Base-by-base conservation (phyloP, 2,888 invertebrate species). In the Zelleria hepariella region DNA sequence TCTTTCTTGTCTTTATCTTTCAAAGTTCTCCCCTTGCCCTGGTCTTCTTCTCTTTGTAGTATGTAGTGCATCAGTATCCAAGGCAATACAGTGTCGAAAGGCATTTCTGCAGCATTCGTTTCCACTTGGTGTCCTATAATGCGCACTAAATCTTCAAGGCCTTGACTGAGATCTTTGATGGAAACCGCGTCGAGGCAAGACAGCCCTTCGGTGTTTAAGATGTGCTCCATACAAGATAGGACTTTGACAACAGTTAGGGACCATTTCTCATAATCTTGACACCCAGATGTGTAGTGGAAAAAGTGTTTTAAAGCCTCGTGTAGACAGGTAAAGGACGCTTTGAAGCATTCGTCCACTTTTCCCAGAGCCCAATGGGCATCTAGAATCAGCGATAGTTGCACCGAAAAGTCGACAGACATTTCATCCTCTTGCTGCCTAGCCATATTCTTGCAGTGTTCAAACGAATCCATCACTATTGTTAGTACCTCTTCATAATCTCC, bases 11-110 rank as follows among this genome's bases (percentile, higher is more conserved):
- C 80, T 56, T 65, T 69, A 24, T 82, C 80, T 55, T 64, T 69
- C 54, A 79, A 71, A 61, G 80, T 78, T 64, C 88, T 89, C 0
- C 91, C 91, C 62, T 93, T 90, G 51, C 91, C 91, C 65, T 91
- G 90, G 67, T 94, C 93, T 72, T 94, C 94, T 67, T 94, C 93
- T 68, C 93, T 91, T 72, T 94, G 91, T 57, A 97, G 84, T 64
- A 97, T 91, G 68, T 93, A 93, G 82, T 96, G 95, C 66, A 97
- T 86, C 60, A 97, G 84, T 61, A 96, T 93, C 96, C 96, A 97
- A 5, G 96, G 95, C 4, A 91, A 80, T 15, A 95, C 91, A 15
- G 93, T 92, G 61, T 93, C 92, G 59, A 96, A 89, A 0, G 94
- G 93, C 80, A 92, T 88, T 63, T 92, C 93, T 27, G 90, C 80